Evolutionary conservation across 2,888 invertebrate species (phyloP), one percentile per base, ranked within the genome.

Genomic region (Heliconius sara): DNA sequence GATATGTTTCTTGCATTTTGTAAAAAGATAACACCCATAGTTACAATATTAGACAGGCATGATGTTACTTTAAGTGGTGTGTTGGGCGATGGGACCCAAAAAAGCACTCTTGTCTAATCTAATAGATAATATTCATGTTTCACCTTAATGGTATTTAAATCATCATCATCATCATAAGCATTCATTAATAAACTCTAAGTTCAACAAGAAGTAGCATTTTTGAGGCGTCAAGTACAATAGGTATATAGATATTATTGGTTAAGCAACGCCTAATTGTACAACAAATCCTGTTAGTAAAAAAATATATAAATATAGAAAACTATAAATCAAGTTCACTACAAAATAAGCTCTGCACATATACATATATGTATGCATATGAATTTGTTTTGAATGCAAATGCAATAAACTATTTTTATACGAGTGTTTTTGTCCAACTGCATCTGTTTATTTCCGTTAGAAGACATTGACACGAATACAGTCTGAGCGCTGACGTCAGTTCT

Each of bases 391-490:
- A 76, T 71, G 27, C 68, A 66, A 79, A 52, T 80, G 80, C 79
- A 79, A 80, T 83, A 81, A 80, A 82, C 79, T 75, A 86, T 84
- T 85, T 86, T 85, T 85, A 84, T 82, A 80, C 81, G 81, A 85
- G 82, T 84, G 85, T 86, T 85, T 85, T 84, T 83, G 84, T 76
- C 78, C 72, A 82, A 82, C 83, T 87, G 88, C 81, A 85, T 86
- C 85, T 87, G 87, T 90, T 90, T 89, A 91, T 91, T 91, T 91
- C 91, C 91, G 90, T 85, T 87, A 82, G 79, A 83, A 90, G 90
- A 91, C 91, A 91, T 90, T 91, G 91, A 91, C 91, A 91, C 87
- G 85, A 85, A 88, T 90, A 87, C 87, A 86, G 87, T 89, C 89
- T 85, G 86, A 85, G 84, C 80, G 82, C 82, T 83, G 83, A 86